Evolutionary conservation across 2,113 vertebrate genomes (phyloP), one percentile per base, ranked within the genome.

Genomic region (Arizona elegans): DNA sequence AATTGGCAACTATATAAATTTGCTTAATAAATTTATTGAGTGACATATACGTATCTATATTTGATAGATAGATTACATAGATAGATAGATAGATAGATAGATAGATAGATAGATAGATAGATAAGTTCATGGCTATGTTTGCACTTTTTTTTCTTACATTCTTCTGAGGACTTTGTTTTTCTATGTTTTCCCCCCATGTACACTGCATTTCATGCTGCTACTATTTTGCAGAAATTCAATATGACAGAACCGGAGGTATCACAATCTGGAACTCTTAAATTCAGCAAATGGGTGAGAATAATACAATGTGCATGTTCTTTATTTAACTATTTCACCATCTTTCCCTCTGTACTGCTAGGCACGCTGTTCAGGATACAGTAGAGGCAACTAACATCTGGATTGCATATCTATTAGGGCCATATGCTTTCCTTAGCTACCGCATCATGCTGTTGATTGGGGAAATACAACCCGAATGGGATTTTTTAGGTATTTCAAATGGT

Each of bases 401-500:
- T 97, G 96, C 97, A 97, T 97, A 98, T 97, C 97, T 97, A 96
- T 98, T 97, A 97, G 95, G 96, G 96, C 95, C 97, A 97, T 96
- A 97, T 97, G 97, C 93, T 97, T 93, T 93, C 92, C 96, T 95
- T 92, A 90, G 95, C 95, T 96, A 94, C 93, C 96, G 95, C 97
- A 97, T 96, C 96, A 91, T 97, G 94, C 85, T 95, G 95, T 95
- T 97, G 97, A 97, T 90, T 95, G 89, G 95, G 97, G 96, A 97
- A 98, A 98, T 98, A 91, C 94, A 97, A 98, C 97, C 98, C 96
- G 97, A 98, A 98, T 97, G 97, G 96, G 97, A 96, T 96, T 98
- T 97, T 81, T 97, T 94, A 95, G 95, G 96, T 96, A 97, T 94
- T 97, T 97, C 96, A 93, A 97, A 96, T 97, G 97, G 97, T 97